Percentiles rank a stretch among this genome's conserved stretches.
Conservation (phyloP, 1,140 invertebrate species). For the Oppia nitens region DNA sequence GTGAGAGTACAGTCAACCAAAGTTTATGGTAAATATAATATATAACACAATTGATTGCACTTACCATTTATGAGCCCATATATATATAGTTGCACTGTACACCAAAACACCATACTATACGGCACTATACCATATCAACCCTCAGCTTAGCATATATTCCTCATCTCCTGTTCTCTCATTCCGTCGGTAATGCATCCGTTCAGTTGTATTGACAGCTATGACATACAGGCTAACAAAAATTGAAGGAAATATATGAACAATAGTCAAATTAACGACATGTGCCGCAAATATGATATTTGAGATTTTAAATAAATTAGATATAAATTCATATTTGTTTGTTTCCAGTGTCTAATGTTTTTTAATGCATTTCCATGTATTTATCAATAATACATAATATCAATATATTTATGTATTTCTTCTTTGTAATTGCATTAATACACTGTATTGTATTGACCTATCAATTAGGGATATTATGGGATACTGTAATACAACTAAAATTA, state of each 20-base stretch:
- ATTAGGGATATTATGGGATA: no score
- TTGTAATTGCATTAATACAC: not conserved
- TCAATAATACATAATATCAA: no score
- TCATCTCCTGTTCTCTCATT: not conserved
- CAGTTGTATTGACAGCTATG: not conserved
- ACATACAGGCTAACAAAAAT: not conserved
- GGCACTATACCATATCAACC: no score
- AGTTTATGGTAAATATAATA: not conserved
- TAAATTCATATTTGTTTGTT: not conserved
- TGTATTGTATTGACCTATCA: not conserved
- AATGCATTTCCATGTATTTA: not conserved
- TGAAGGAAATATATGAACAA: not conserved
- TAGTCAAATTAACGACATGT: not conserved
- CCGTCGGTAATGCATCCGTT: not conserved
- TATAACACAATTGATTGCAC: no score
- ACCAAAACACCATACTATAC: no score
- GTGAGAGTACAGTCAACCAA: not conserved
- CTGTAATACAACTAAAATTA: not conserved
- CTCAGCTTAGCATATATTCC: no score
- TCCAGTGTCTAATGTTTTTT: no score
- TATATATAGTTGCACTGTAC: no score
- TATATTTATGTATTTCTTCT: no score
- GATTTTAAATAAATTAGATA: not conserved
- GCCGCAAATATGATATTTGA: not conserved
- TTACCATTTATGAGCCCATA: no score